Base-by-base conservation (phyloP, 1,140 invertebrate species). In the Habropoda laboriosa region DNA sequence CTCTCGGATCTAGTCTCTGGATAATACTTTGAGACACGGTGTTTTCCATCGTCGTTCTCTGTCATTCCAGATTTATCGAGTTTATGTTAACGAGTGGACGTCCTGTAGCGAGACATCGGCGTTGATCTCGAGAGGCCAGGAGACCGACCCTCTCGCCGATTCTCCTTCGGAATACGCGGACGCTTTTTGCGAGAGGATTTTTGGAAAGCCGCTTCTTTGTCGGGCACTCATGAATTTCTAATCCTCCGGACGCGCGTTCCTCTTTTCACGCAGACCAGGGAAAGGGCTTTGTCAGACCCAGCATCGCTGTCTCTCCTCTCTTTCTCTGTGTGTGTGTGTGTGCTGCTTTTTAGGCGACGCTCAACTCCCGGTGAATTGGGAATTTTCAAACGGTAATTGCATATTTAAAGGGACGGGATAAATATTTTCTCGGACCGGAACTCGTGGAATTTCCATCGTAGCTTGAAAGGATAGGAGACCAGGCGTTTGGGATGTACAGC, bases 21-120 rank as follows among this genome's bases (percentile, higher is more conserved):
- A n/a, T n/a, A n/a, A n/a, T n/a, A n/a, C n/a, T n/a, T n/a, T n/a
- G n/a, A n/a, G n/a, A n/a, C n/a, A n/a, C n/a, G n/a, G n/a, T n/a
- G n/a, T n/a, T n/a, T n/a, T n/a, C n/a, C 47, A 51, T 8, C 47
- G 16, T 21, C 47, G 47, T 51, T 21, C 40, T n/a, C 40, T 42
- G 40, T 51, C 21, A 13, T 13, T 51, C 47, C 8, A 61, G 83
- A 85, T 85, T 83, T 77, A 85, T 85, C 81, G 83, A 67, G 55
- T 82, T 82, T 80, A 81, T 58, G 79, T 70, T 76, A 76, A 70
- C 38, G 45, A 42, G 12, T 27, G 3, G n/a, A 27, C 30, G 18
- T 45, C 27, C 68, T 6, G 10, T 16, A 4, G 18, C 30, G 38
- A 40, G 53, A 71, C 67, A 42, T 18, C 38, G 24, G 12, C 10